Conservation (phyloP, 2,797 vertebrate species). For the Cetoscarus ocellatus region DNA sequence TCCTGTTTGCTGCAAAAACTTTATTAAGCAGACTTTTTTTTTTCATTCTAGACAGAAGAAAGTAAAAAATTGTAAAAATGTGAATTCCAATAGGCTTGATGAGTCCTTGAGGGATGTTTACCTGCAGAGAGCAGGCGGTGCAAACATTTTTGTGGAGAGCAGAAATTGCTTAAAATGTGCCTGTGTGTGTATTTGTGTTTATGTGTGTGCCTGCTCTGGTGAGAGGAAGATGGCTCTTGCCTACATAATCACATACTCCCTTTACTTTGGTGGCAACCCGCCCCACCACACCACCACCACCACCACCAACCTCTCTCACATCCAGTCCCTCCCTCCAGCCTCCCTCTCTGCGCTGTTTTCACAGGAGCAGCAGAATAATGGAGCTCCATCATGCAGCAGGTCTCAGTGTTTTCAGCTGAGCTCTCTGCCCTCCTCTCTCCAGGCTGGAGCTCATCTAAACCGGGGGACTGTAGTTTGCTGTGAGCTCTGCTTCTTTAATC, state of each 20-base stretch:
- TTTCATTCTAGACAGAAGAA: too few species aligned
- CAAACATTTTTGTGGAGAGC: conserved; percentile 55
- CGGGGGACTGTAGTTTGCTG: conserved; percentile 40
- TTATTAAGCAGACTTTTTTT: too few species aligned
- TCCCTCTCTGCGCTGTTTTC: conserved; percentile 46
- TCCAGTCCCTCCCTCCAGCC: conserved; percentile 50
- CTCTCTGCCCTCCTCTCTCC: conserved; percentile 18
- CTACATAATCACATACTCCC: conserved; percentile 74
- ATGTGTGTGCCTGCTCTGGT: conserved; percentile 13
- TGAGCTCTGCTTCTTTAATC: conserved; percentile 24
- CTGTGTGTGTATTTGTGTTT: conserved; percentile 2
- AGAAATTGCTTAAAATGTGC: conserved; percentile 51
- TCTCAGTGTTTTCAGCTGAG: conserved; percentile 42
- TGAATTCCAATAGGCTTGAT: conserved; percentile 1
- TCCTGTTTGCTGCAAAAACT: too few species aligned
- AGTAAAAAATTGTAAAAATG: too few species aligned
- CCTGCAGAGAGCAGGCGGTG: conserved; percentile 46
- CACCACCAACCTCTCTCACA: conserved; percentile 35
- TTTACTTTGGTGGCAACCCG: conserved; percentile 68
- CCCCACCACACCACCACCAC: conserved; percentile 51
- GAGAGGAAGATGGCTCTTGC: conserved; percentile 67
- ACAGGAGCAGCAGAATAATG: conserved; percentile 55
- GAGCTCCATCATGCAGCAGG: conserved; percentile 55
- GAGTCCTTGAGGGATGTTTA: conserved; percentile 38
- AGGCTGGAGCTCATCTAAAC: conserved; percentile 34